Conservation (phyloP, 2,888 invertebrate genomes). For the Temnothorax ravouxi region DNA sequence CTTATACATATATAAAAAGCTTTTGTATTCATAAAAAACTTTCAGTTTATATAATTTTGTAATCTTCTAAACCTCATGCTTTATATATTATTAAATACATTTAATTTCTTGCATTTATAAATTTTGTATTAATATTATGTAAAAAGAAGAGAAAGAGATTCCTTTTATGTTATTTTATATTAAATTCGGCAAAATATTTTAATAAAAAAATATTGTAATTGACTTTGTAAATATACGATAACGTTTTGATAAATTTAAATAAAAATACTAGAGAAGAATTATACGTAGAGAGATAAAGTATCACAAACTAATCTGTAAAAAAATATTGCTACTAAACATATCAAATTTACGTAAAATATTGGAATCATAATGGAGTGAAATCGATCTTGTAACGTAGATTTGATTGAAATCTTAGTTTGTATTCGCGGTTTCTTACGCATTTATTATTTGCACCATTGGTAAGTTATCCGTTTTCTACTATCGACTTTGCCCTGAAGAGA, state of each 20-base stretch:
- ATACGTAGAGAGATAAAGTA: not conserved
- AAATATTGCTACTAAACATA: not conserved
- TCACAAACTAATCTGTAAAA: not conserved
- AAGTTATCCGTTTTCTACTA: not conserved
- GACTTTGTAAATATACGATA: not conserved
- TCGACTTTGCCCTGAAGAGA: constrained; percentile 29
- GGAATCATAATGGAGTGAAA: not conserved
- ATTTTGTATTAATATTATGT: not conserved
- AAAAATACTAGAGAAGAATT: not conserved
- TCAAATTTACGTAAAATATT: not conserved
- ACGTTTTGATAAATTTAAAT: not conserved
- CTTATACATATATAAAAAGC: too few species aligned
- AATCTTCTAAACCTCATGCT: not conserved
- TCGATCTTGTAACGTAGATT: constrained; percentile 3
- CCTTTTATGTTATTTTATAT: not conserved
- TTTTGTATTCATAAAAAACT: not conserved
- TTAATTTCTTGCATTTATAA: not conserved
- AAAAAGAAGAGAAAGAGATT: not conserved
- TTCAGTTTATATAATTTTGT: not conserved
- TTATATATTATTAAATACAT: too few species aligned
- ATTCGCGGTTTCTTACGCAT: not conserved
- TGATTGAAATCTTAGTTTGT: not conserved
- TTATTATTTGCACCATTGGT: not conserved
- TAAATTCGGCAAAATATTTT: not conserved
- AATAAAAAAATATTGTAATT: not conserved